These are phyloP conservation scores for Eucriotettix oculatus DNA, from an alignment of 2,888 invertebrate genomes.

Conservation along the genomic window DNA sequence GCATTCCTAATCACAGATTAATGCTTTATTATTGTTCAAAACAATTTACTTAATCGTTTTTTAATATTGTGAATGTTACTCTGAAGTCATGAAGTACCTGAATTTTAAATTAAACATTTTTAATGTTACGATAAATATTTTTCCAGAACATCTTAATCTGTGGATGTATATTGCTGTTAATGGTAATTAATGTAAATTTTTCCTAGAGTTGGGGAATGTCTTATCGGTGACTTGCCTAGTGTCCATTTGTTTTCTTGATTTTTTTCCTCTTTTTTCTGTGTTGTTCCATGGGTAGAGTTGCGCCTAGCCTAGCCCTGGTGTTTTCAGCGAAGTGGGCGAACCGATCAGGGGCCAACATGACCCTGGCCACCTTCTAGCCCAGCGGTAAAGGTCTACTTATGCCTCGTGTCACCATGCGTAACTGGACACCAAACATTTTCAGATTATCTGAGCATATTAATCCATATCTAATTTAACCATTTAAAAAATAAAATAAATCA, in stretches of 20 bases:
- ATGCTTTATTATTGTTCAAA: too few species aligned
- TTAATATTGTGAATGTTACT: too few species aligned
- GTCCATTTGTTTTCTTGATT: conserved; percentile 10
- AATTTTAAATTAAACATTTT: neutral
- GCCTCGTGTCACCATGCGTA: conserved; percentile 10
- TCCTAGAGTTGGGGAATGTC: neutral
- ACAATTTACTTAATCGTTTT: too few species aligned
- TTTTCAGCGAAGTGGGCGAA: conserved; percentile 14
- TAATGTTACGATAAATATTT: neutral
- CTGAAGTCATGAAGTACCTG: too few species aligned
- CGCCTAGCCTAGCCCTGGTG: conserved; percentile 16
- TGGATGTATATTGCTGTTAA: neutral
- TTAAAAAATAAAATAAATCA: too few species aligned
- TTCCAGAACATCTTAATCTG: neutral
- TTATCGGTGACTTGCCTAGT: neutral
- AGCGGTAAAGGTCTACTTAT: conserved; percentile 19
- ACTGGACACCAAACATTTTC: neutral
- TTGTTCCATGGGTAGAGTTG: conserved; percentile 20
- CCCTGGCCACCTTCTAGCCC: conserved; percentile 18
- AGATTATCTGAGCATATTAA: too few species aligned
- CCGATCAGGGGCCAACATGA: conserved; percentile 15
- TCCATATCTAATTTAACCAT: neutral
- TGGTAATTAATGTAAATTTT: neutral
- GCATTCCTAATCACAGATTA: too few species aligned
- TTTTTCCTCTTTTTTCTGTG: conserved; percentile 20